Base-by-base conservation (phyloP, 1,140 invertebrate species). In the Andricus grossulariae region DNA sequence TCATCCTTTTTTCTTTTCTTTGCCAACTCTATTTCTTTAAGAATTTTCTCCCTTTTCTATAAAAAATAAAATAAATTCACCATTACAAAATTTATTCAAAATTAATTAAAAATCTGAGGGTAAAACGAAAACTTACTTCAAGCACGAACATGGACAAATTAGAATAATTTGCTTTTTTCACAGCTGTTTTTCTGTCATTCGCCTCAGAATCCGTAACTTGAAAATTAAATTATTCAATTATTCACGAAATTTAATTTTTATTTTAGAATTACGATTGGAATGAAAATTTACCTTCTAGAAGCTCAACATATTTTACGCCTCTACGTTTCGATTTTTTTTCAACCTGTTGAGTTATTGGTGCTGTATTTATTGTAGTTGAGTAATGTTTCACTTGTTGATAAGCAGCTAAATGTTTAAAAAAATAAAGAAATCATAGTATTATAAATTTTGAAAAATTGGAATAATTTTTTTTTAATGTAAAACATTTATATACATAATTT, bases 71-170 rank as follows among this genome's bases (percentile, higher is more conserved):
- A 25, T 32, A 25, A 13, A 72, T 55, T 60, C 45, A 52, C 50
- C 25, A 15, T 45, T 45, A 11, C 0, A 45, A 45, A 45, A 11
- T 45, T 1, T 8, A 11, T 45, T 45, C 8, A 45, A 45, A 45
- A 45, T 45, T 11, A 45, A 45, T 45, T 45, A 1, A 45, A 45
- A 10, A 45, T 45, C 1, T 19, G 8, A 19, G 5, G 54, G 10
- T 2, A 32, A 94, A 87, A 54, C 91, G 93, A 73, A 92, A 91
- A 83, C 90, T 85, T 32, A 92, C 85, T 81, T 93, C 93, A 54
- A 92, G 87, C 16, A 94, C 92, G 19, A 95, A 88, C 73, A 93
- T 91, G 25, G 94, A 93, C 19, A 96, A 84, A 86, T 95, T 93
- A 74, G 91, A 88, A 1, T 94, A 92, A 85, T 92, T 93, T 15